Percentiles rank a stretch among this genome's conserved stretches.
Conservation (phyloP, 53 echinoderm and acorn worm species). For the Paelopatides confundens region DNA sequence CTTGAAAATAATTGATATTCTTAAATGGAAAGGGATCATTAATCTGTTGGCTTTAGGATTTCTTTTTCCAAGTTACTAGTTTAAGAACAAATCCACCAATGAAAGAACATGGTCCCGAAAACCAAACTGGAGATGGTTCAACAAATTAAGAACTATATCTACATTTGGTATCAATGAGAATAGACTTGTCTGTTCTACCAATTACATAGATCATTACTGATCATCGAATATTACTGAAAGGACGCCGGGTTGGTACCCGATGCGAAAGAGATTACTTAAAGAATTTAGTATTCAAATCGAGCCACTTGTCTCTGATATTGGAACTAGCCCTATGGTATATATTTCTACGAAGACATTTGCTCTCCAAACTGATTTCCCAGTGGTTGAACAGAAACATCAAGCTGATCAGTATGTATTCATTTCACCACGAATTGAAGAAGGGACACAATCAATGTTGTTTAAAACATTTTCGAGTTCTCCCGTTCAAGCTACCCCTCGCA, state of each 20-base stretch:
- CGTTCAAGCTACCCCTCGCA: slow-evolving; percentile 12
- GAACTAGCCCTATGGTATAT: neutral
- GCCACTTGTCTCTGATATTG: neutral
- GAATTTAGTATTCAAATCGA: slow-evolving; percentile 23
- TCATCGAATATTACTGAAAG: too few relatives aligned
- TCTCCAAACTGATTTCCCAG: neutral
- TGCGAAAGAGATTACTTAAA: neutral
- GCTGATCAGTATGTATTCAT: slow-evolving; percentile 36
- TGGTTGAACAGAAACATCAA: neutral
- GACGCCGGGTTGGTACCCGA: neutral
- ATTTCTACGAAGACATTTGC: slow-evolving; percentile 20
- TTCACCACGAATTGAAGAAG: slow-evolving; percentile 27
- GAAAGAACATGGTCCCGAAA: too few relatives aligned
- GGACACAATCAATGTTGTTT: neutral
- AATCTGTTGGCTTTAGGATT: too few relatives aligned
- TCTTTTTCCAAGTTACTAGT: too few relatives aligned
- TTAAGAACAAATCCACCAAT: too few relatives aligned
- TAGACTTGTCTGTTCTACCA: too few relatives aligned
- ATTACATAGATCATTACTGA: too few relatives aligned
- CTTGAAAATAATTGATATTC: too few relatives aligned
- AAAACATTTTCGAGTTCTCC: neutral
- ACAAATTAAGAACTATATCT: too few relatives aligned
- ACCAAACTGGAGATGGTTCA: too few relatives aligned
- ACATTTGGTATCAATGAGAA: too few relatives aligned
- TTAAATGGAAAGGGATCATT: too few relatives aligned